A percentile compares a stretch with the other conserved stretches of the same genome.
phyloP scores from a whole-genome alignment of 2,113 vertebrate genomes.

The Miniopterus natalensis region DNA sequence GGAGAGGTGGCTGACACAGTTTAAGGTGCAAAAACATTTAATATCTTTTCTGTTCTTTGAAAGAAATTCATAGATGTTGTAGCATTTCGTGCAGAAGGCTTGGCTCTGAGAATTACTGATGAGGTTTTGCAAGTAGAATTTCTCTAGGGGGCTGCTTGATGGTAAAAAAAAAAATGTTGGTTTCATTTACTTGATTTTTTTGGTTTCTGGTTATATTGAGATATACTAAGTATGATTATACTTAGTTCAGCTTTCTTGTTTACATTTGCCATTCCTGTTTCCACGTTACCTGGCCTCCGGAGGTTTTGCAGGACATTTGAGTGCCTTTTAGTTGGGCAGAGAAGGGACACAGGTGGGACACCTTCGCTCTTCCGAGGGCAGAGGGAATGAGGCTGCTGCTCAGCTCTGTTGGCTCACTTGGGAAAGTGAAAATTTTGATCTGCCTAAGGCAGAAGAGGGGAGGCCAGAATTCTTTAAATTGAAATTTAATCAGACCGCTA shows the following conservation, averaged over 20 bases:
- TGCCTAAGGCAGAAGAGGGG: not conserved
- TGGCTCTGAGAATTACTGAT: not conserved
- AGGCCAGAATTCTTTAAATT: conserved; percentile 15
- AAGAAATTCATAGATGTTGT: not conserved
- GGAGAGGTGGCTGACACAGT: not conserved
- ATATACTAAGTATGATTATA: not conserved
- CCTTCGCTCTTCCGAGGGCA: not conserved
- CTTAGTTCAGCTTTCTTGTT: not conserved
- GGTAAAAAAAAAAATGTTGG: not conserved
- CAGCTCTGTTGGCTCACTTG: not conserved
- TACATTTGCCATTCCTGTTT: not conserved
- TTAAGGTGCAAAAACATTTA: not conserved
- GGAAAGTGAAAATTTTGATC: conserved; percentile 38
- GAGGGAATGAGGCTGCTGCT: not conserved
- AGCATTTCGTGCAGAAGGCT: not conserved
- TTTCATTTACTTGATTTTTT: not conserved
- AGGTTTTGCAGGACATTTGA: not conserved
- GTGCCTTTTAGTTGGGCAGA: not conserved
- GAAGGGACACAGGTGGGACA: not conserved
- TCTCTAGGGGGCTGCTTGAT: not conserved
- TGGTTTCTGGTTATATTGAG: not conserved
- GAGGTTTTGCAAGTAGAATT: conserved; percentile 43
- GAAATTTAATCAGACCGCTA: not conserved
- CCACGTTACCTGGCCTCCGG: not conserved
- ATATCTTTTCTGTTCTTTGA: not conserved